Base-by-base conservation (phyloP, 2,113 vertebrate genomes). In the Oxygymnocypris stewartii region DNA sequence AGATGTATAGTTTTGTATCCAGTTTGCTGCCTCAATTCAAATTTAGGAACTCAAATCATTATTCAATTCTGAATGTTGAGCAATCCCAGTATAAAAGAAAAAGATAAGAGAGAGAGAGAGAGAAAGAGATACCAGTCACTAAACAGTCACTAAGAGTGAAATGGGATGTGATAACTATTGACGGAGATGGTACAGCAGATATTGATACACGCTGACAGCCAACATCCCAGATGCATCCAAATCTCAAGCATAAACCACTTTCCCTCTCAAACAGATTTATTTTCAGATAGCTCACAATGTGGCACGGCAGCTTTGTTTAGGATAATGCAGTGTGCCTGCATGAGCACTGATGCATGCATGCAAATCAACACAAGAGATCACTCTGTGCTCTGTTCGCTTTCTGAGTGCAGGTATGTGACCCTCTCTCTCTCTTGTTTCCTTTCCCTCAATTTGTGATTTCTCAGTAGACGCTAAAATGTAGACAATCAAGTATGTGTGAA, bases 321-420 rank as follows among this genome's bases (percentile, higher is more conserved):
- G 4, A 14, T 59, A 28, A 57, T 42, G 35, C 10, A 10, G 2
- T 83, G 14, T 31, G 25, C 10, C 57, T 51, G n/a, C 16, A 87
- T 13, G 75, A 79, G 78, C 67, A 57, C 65, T 75, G 37, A 61
- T 67, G 76, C 83, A 82, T 86, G 65, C 42, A 67, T 12, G 86
- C 81, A 89, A 89, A 13, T 81, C 67, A 84, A 89, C 54, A 86
- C 42, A 6, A 69, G 18, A 65, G 14, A 40, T 63, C 73, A 63
- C 42, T 77, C 35, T 65, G 37, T 7, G 37, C 77, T 71, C 23
- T 18, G 67, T 71, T 67, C 79, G 47, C 25, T 69, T 61, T 57
- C n/a, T 35, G 75, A 82, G 61, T 23, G 59, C 61, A 82, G 82
- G 85, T 87, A 87, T 74, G 40, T 42, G 23, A 65, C 59, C 57